phyloP scores from a whole-genome alignment of 2,113 vertebrate species.

The Caracal caracal region DNA sequence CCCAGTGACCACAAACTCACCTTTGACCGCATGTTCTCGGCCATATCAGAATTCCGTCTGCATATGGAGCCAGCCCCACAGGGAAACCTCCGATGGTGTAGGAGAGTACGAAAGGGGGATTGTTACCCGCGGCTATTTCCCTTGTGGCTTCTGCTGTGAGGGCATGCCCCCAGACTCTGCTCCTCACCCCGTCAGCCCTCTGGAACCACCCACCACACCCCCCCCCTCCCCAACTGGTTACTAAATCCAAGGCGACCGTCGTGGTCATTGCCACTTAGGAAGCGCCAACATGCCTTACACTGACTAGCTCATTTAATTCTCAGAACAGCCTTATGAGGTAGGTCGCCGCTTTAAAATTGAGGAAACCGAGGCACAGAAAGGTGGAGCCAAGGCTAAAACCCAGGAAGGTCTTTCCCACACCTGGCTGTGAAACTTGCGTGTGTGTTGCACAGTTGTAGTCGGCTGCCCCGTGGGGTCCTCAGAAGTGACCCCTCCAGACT shows the following conservation, averaged over 20 bases:
- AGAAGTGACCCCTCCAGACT: neutral
- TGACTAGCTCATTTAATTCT: neutral
- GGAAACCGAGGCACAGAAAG: neutral
- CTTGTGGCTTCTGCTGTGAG: neutral
- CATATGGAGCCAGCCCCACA: rapidly evolving
- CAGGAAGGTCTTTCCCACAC: neutral
- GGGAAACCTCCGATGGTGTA: too few species aligned
- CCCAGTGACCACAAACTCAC: neutral
- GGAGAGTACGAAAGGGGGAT: neutral
- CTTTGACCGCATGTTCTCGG: neutral
- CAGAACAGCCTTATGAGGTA: neutral
- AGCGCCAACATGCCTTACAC: neutral
- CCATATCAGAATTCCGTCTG: neutral
- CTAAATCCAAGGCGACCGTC: neutral
- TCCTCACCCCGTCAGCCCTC: neutral
- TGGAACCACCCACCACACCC: rapidly evolving
- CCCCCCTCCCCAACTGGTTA: rapidly evolving
- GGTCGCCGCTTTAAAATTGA: neutral
- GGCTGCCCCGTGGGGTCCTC: neutral
- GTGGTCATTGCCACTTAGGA: neutral
- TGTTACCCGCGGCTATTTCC: neutral
- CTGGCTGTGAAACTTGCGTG: neutral
- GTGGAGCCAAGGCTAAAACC: neutral
- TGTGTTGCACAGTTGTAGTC: neutral
- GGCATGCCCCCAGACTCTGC: neutral